A percentile compares a stretch with the other conserved stretches of the same genome.
Evolutionary conservation across 2,113 vertebrate species (phyloP).

Genomic region (Corydoras maculifer): DNA sequence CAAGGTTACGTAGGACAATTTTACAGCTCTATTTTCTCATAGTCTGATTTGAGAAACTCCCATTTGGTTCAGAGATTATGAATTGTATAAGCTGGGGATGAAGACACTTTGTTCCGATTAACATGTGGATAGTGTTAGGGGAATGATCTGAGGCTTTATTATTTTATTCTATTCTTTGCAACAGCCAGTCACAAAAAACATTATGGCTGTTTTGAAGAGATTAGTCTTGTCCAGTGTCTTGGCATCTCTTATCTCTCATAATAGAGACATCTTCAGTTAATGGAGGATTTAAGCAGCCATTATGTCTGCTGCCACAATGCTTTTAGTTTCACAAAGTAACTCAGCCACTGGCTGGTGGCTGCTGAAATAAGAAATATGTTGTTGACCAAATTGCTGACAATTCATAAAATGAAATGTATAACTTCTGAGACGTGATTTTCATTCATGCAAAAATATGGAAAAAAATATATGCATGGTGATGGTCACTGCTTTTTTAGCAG

Average conservation of each 20-base stretch:
- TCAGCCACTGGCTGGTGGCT: not conserved
- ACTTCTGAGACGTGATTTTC: too few relatives aligned
- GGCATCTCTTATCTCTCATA: conserved; percentile 40
- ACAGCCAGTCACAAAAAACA: conserved; percentile 17
- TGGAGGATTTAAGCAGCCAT: conserved; percentile 48
- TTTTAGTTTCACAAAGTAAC: conserved; percentile 22
- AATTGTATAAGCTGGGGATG: conserved; percentile 22
- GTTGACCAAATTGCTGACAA: conserved; percentile 11
- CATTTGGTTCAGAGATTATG: conserved; percentile 5
- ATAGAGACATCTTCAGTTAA: conserved; percentile 50
- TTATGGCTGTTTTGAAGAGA: conserved; percentile 27
- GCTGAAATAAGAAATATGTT: conserved; percentile 20
- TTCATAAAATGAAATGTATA: not conserved
- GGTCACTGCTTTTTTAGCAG: too few relatives aligned
- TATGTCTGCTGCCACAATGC: conserved; percentile 18
- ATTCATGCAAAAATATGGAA: too few relatives aligned
- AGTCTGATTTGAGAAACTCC: conserved; percentile 7
- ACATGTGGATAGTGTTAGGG: conserved; percentile 13
- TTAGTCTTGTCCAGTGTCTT: conserved; percentile 21
- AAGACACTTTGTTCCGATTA: conserved; percentile 19
- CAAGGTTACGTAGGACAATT: too few relatives aligned
- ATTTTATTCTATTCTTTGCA: conserved; percentile 11
- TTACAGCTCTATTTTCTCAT: too few relatives aligned
- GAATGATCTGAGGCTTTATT: conserved; percentile 18
- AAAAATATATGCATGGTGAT: too few relatives aligned